Percentiles rank a stretch among this genome's conserved stretches.
Conservation (phyloP, 2,888 invertebrate species). For the Drosophila pegasa region DNA sequence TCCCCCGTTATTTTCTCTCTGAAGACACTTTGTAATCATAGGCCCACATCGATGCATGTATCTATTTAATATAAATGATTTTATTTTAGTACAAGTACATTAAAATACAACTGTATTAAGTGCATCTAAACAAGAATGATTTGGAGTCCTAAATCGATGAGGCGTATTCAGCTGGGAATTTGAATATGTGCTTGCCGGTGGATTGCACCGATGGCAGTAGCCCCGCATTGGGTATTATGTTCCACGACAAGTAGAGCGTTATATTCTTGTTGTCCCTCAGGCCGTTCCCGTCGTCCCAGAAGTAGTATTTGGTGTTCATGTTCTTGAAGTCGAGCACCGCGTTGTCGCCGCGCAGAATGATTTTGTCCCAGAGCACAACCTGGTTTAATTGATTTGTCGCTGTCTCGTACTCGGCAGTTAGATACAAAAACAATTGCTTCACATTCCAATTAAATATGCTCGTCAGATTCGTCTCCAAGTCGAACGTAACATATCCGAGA, state of each 20-base stretch:
- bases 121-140: constrained; percentile 8
- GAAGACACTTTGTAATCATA: constrained; percentile 5
- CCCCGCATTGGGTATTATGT: constrained; percentile 99
- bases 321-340: constrained; percentile 96
- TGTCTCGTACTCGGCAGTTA: constrained; percentile 98
- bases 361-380: constrained; percentile 99
- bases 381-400: constrained; percentile 94
- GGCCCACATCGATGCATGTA: not conserved
- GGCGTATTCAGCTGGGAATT: constrained; percentile 96
- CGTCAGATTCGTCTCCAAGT: constrained; percentile 96
- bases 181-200: constrained; percentile 93
- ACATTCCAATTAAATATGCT: constrained; percentile 99
- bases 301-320: constrained; percentile 99
- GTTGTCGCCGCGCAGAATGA: constrained; percentile 96
- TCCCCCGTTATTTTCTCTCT: not conserved
- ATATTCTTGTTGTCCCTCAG: constrained; percentile 97
- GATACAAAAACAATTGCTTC: constrained; percentile 97
- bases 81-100: constrained; percentile 49
- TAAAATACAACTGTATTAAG: constrained; percentile 32
- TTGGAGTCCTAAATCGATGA: constrained; percentile 84
- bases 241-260: constrained; percentile 97
- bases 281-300: constrained; percentile 99
- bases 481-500: constrained; percentile 97
- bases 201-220: constrained; percentile 95
- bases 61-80: constrained; percentile 49